Percentiles rank a stretch among this genome's conserved stretches.
These are phyloP conservation scores for Eurytoma californica DNA, from an alignment of 2,888 invertebrate species.

Conservation along the genomic window DNA sequence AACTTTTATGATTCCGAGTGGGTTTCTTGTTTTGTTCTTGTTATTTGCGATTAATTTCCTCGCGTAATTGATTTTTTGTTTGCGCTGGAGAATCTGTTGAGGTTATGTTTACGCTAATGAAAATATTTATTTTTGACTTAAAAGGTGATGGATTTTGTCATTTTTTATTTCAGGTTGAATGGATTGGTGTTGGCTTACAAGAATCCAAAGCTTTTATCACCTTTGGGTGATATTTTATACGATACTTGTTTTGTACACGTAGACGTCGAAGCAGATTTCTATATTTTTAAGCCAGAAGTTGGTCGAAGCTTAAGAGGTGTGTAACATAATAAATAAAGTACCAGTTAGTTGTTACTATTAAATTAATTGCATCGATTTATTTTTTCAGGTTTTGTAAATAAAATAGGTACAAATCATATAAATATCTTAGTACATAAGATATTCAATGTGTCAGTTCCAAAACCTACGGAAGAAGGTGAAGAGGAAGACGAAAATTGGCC, in stretches of 20 bases:
- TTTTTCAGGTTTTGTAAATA: conserved; percentile 79
- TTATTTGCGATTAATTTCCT: background rate
- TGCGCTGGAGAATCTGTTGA: background rate
- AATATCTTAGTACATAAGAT: conserved; percentile 82
- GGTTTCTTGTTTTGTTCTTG: conserved; percentile 64
- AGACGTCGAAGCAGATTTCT: conserved; percentile 83
- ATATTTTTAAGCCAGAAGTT: conserved; percentile 81
- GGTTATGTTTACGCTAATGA: conserved; percentile 4
- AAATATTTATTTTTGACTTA: background rate
- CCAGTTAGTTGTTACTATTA: background rate
- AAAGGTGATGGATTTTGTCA: background rate
- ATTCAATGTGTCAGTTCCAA: conserved; percentile 84
- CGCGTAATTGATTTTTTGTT: background rate
- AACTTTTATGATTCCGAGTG: conserved; percentile 81
- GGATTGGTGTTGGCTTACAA: conserved; percentile 83
- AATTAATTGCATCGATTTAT: background rate
- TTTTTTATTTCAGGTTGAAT: conserved; percentile 76
- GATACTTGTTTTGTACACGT: conserved; percentile 81
- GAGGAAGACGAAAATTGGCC: conserved; percentile 78
- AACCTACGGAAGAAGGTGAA: conserved; percentile 71
- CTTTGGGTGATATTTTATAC: conserved; percentile 79
- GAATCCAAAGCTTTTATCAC: conserved; percentile 79
- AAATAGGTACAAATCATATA: conserved; percentile 81
- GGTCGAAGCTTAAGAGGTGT: conserved; percentile 79
- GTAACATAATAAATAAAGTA: conserved; percentile 8